Evolutionary conservation across 2,888 invertebrate species (phyloP).

Genomic region (Eledone cirrhosa): DNA sequence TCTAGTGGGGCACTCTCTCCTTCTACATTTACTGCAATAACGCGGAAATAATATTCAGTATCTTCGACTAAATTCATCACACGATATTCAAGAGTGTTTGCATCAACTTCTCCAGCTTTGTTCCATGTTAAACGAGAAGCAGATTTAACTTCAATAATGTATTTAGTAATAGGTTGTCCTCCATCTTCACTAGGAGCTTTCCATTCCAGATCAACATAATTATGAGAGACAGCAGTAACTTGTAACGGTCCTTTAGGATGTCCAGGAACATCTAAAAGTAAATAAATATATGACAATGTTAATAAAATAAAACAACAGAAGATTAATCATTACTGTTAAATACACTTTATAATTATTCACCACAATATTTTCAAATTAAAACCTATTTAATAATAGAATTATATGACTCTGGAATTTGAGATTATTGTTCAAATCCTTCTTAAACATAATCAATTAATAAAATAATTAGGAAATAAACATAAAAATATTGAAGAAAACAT

Average conservation of each 20-base stretch:
- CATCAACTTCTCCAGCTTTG: slow-evolving; percentile 71
- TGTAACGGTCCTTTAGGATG: slow-evolving; percentile 47
- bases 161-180: slow-evolving; percentile 52
- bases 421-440: no score
- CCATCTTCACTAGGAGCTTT: slow-evolving; percentile 48
- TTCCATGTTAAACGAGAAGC: slow-evolving; percentile 79
- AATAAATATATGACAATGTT: background rate
- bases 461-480: no score
- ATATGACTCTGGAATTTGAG: no score
- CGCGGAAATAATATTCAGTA: slow-evolving; percentile 88
- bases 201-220: slow-evolving; percentile 48
- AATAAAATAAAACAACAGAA: background rate
- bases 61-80: slow-evolving; percentile 78
- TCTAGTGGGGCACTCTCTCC: slow-evolving; percentile 90
- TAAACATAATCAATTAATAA: no score
- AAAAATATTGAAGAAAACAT: no score
- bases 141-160: slow-evolving; percentile 73
- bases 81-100: slow-evolving; percentile 73
- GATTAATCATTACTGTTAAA: no score
- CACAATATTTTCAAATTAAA: no score
- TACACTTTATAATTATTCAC: no score
- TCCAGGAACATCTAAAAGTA: slow-evolving; percentile 28
- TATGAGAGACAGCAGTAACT: slow-evolving; percentile 39
- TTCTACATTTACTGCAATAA: slow-evolving; percentile 85
- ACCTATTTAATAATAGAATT: no score